Percentiles rank a stretch among this genome's conserved stretches.
Evolutionary conservation across 1,140 invertebrate species (phyloP).

Genomic region (Venturia canescens): DNA sequence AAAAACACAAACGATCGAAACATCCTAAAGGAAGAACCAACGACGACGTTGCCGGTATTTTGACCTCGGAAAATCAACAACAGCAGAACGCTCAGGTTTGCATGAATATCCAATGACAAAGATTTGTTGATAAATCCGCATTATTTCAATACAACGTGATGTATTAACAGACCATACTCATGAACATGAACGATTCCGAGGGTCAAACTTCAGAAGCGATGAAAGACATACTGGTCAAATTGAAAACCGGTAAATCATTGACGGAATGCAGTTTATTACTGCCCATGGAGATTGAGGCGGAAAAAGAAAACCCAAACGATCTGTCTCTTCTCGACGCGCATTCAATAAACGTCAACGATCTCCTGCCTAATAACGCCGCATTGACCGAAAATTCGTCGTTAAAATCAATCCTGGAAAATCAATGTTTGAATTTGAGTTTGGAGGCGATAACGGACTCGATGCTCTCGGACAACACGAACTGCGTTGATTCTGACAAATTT

Average conservation of each 20-base stretch:
- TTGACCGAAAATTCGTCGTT: slow-evolving; percentile 51
- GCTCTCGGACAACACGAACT: slow-evolving; percentile 50
- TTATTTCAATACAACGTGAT: background rate
- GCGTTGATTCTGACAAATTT: slow-evolving; percentile 49
- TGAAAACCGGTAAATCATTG: slow-evolving; percentile 45
- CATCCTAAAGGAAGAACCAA: slow-evolving; percentile 34
- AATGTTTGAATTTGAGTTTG: slow-evolving; percentile 52
- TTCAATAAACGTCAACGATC: slow-evolving; percentile 52
- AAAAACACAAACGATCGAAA: slow-evolving; percentile 49
- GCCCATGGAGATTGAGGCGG: background rate
- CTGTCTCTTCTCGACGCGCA: slow-evolving; percentile 50
- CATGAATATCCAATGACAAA: background rate
- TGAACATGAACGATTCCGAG: slow-evolving; percentile 50
- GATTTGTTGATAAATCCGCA: background rate
- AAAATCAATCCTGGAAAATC: slow-evolving; percentile 55
- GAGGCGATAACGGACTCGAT: slow-evolving; percentile 51
- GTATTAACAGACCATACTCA: slow-evolving; percentile 33
- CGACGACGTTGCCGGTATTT: slow-evolving; percentile 44
- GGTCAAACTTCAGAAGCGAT: slow-evolving; percentile 52
- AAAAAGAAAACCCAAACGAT: slow-evolving; percentile 49
- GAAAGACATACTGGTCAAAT: slow-evolving; percentile 50
- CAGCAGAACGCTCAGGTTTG: slow-evolving; percentile 51
- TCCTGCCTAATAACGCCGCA: slow-evolving; percentile 49
- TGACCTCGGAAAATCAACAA: slow-evolving; percentile 47
- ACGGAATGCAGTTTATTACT: slow-evolving; percentile 41